Evolutionary conservation across 2,888 invertebrate species (phyloP), one percentile per base, ranked within the genome.

Genomic region (Halictus ligatus): DNA sequence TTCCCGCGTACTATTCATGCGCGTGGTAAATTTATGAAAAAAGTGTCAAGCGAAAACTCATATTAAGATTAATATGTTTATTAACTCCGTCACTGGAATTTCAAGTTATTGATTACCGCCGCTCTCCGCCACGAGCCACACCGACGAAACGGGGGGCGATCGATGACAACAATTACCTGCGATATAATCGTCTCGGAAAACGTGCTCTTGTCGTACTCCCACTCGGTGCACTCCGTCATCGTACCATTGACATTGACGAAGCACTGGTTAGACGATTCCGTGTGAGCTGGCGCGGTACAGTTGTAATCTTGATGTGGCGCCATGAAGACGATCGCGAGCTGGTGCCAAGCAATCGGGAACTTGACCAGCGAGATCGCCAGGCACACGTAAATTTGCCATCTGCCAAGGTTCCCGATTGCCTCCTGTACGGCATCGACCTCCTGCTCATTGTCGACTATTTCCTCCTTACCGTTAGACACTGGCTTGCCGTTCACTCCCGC

Each of bases 301-400:
- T 95, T 96, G 91, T 96, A 96, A 29, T 96, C 95, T 79, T 96
- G 96, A 0, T 97, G 97, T 0, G 98, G 97, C 10, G 97, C 97
- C 86, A 98, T 96, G 92, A 98, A 98, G 83, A 98, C 97, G 86
- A 98, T 97, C 87, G 97, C 97, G 94, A 98, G 96, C 92, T 98
- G 97, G 93, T 98, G 97, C 97, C 98, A 98, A 0, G 97, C 98
- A 0, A 97, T 97, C 0, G 98, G 97, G 92, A 98, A 97, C 95
- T 98, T 98, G 79, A 97, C 96, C 15, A 97, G 95, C 88, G 97
- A 97, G 64, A 97, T 96, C 0, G 97, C 96, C 75, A 96, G 95
- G 89, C 97, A 97, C 77, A 98, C 96, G 95, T 97, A 96, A 87
- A 98, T 96, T 93, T 98, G 98, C 97, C 98, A 98, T 92, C 96